A percentile compares a stretch with the other conserved stretches of the same genome.
Evolutionary conservation across 2,888 invertebrate species (phyloP).

Genomic region (Nysson spinosus): DNA sequence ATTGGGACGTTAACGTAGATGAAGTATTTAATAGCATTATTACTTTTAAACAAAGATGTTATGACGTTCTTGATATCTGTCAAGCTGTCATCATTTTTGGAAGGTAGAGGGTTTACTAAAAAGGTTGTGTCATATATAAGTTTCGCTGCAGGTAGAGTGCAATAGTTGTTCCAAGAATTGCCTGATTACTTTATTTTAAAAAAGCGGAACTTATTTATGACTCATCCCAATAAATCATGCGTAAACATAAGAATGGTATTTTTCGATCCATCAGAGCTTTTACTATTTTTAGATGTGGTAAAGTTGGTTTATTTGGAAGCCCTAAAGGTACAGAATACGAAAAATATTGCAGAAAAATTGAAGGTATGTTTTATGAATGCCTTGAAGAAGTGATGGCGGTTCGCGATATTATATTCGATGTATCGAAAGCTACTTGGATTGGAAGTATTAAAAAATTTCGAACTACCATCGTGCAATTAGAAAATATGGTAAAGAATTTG

Average conservation of each 20-base stretch:
- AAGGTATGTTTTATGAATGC: constrained; percentile 77
- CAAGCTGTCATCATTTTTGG: constrained; percentile 79
- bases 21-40: constrained; percentile 80
- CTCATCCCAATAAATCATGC: too few species aligned
- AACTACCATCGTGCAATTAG: constrained; percentile 78
- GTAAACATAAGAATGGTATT: too few species aligned
- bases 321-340: constrained; percentile 71
- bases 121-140: too few species aligned
- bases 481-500: constrained; percentile 80
- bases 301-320: constrained; percentile 78
- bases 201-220: too few species aligned
- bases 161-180: too few species aligned
- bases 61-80: constrained; percentile 80
- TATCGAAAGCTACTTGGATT: constrained; percentile 78
- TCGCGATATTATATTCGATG: constrained; percentile 77
- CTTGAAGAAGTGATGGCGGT: constrained; percentile 76
- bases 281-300: constrained; percentile 67
- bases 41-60: constrained; percentile 80
- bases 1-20: constrained; percentile 78
- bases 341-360: constrained; percentile 73
- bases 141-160: too few species aligned
- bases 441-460: constrained; percentile 70
- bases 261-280: too few species aligned
- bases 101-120: too few species aligned
- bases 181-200: too few species aligned